These are phyloP conservation scores for Choloepus didactylus DNA, from an alignment of 2,797 vertebrate species.

Conservation along the genomic window DNA sequence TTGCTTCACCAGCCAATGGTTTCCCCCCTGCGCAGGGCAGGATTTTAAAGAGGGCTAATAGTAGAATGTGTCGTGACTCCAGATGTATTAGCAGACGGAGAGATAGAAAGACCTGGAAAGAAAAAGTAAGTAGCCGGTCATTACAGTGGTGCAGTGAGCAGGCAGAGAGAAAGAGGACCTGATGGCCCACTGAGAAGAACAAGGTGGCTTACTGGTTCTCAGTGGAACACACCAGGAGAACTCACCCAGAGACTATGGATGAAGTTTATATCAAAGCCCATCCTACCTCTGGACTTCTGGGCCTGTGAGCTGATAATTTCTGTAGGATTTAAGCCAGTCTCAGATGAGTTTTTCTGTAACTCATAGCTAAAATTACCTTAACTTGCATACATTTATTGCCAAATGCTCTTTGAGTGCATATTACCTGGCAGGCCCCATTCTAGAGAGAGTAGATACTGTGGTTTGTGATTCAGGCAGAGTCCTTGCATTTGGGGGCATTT, in stretches of 20 bases:
- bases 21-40: no score
- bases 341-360: slow-evolving; percentile 33
- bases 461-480: background rate
- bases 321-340: background rate
- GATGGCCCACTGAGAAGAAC: no score
- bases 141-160: no score
- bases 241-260: background rate
- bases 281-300: background rate
- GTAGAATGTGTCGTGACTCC: no score
- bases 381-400: background rate
- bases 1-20: no score
- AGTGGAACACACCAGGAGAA: background rate
- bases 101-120: no score
- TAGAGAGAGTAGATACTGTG: background rate
- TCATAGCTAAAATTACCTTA: background rate
- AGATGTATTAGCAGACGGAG: no score
- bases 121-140: no score
- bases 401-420: background rate
- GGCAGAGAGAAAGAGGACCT: no score
- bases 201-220: no score
- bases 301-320: background rate
- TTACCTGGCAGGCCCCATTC: background rate
- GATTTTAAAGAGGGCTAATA: no score
- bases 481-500: background rate
- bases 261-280: background rate